A percentile compares a stretch with the other conserved stretches of the same genome.
phyloP scores from a whole-genome alignment of 1,140 invertebrate species.

The Lamellibrachia luymesi region DNA sequence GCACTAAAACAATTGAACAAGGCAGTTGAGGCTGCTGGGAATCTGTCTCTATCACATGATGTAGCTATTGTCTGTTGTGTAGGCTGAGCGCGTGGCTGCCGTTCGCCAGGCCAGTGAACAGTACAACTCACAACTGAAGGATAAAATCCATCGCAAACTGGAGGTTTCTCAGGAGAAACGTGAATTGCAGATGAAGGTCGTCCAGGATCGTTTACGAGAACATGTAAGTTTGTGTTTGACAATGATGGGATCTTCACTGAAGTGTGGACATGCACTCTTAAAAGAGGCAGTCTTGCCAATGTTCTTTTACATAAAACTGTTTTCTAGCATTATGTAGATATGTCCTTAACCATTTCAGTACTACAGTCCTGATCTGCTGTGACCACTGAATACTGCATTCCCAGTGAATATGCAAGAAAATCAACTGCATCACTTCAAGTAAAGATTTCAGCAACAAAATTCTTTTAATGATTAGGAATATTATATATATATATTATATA shows the following conservation, averaged over 20 bases:
- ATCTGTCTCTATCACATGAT: background rate
- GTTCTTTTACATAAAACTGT: background rate
- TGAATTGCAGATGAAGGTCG: conserved; percentile 82
- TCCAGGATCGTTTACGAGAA: conserved; percentile 82
- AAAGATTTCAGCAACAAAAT: too few relatives aligned
- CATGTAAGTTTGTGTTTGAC: conserved; percentile 68
- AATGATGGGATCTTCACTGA: background rate
- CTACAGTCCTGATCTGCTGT: too few relatives aligned
- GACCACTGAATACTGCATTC: too few relatives aligned
- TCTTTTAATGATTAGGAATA: too few relatives aligned
- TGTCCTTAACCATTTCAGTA: background rate
- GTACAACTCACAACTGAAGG: conserved; percentile 66
- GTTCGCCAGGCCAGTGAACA: background rate
- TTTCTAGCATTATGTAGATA: background rate
- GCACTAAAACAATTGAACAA: too few relatives aligned
- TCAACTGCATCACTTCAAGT: too few relatives aligned
- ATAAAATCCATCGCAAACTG: conserved; percentile 80
- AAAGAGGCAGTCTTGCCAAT: background rate
- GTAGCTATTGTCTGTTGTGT: background rate
- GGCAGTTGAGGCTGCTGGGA: background rate
- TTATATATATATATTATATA: too few relatives aligned
- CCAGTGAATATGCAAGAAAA: too few relatives aligned
- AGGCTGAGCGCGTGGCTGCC: background rate
- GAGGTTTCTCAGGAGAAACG: conserved; percentile 78
- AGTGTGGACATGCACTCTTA: background rate